Evolutionary conservation across 1,140 invertebrate species (phyloP), one percentile per base, ranked within the genome.

Genomic region (Neodiprion virginianus): DNA sequence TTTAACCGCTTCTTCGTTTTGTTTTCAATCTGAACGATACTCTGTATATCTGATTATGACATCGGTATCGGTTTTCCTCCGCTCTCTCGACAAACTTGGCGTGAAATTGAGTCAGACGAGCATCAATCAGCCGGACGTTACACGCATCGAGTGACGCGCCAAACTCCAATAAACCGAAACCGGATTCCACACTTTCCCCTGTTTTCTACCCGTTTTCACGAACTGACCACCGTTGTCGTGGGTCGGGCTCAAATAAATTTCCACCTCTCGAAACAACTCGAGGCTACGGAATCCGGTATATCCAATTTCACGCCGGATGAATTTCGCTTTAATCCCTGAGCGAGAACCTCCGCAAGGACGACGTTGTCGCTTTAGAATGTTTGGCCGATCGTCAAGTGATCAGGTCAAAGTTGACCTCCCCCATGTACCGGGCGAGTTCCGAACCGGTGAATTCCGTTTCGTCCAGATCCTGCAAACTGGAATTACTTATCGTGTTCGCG

Each of bases 401-500:
- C 73, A 80, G 78, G 75, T 89, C 84, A 68, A 85, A 82, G 73
- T 93, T 93, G 12, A 93, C 84, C 84, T 93, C 89, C 21, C 91
- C 90, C 90, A 93, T 91, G 77, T 91, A 92, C 8, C 87, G 89
- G 1, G 91, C 90, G 67, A 93, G 81, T 84, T 94, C 93, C 48
- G 90, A 85, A 17, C 91, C 91, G 2, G 88, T 92, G 75, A 92
- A 91, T 77, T 94, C 93, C 14, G 90, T 90, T 74, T 93, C 91
- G 67, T 92, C 91, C 70, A 93, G 82, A 81, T 94, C 93, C 73
- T 93, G 91, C 2, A 94, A 86, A 80, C 93, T 94, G 8, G 92
- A 93, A 85, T 94, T 94, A 78, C 92, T 93, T 71, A 94, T 94
- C 48, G 91, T 92, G 67, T 89, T 87, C 14, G 83, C 79, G 70